Conservation (phyloP, 2,888 invertebrate species). For the Matsumyia berberina region DNA sequence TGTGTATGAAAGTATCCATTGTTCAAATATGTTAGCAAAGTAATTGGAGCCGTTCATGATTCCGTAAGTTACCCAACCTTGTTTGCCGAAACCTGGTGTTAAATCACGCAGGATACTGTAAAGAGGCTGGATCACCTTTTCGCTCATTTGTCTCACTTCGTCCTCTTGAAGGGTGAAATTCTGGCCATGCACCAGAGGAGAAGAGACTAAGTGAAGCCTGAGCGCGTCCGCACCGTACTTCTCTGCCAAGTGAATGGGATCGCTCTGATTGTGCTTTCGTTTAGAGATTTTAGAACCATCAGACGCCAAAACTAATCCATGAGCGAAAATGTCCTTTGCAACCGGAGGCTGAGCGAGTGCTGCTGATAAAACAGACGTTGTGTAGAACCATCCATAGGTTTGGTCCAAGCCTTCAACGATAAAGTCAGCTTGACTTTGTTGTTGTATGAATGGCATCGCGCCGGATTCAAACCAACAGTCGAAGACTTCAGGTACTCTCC, state of each 20-base stretch:
- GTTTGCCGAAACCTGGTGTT: conserved; percentile 93
- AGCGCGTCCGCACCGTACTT: conserved; percentile 98
- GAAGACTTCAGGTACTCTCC: conserved; percentile 95
- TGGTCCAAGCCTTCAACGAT: conserved; percentile 99
- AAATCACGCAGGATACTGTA: conserved; percentile 94
- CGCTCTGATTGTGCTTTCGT: conserved; percentile 97
- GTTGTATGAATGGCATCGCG: conserved; percentile 97
- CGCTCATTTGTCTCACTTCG: conserved; percentile 95
- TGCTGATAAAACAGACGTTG: conserved; percentile 95
- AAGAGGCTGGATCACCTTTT: conserved; percentile 98
- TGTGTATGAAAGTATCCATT: conserved; percentile 97
- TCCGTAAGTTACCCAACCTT: conserved; percentile 85
- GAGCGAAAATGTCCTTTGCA: conserved; percentile 96
- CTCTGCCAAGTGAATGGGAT: conserved; percentile 93
- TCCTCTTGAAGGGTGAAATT: conserved; percentile 96
- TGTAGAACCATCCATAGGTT: conserved; percentile 98
- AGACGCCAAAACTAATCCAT: conserved; percentile 94
- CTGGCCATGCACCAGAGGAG: conserved; percentile 97
- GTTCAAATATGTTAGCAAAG: conserved; percentile 90
- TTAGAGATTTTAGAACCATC: conserved; percentile 99
- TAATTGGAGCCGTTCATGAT: conserved; percentile 65
- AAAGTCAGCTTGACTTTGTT: conserved; percentile 97
- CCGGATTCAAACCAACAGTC: conserved; percentile 99
- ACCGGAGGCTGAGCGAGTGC: conserved; percentile 96
- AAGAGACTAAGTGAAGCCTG: conserved; percentile 95